Evolutionary conservation across 2,888 invertebrate species (phyloP), one percentile per base, ranked within the genome.

Genomic region (Paralinhomoeus sp.): DNA sequence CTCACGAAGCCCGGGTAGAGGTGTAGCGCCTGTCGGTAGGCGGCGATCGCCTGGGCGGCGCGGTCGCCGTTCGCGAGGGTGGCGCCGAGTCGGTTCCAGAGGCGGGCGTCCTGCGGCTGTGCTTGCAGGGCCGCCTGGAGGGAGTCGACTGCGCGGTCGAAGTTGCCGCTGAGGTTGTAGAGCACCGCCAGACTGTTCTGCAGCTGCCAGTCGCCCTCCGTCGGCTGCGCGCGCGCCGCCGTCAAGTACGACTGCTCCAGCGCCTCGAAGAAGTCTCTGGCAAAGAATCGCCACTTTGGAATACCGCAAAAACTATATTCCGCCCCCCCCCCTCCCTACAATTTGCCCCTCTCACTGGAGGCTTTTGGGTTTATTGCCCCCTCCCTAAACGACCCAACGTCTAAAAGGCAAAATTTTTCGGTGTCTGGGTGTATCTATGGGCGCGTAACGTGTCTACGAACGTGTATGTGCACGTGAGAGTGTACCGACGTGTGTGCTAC

Each of bases 21-120:
- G 59, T 79, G 75, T 42, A 97, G 69, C 34, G 93, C 89, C 57
- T 75, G 74, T 18, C 41, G 37, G 45, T 97, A 97, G 0, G 93
- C 91, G 51, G 83, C 79, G 9, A 97, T 81, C 3, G 97, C 91
- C 68, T 93, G 85, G 57, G 87, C 89, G 33, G 89, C 81, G 50
- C 77, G 75, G 43, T 80, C 80, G 50, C 89, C 84, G 64, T 97
- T 97, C 17, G 97, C 97, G 55, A 91, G 67, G 39, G 91, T 87
- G 31, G 97, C 97, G 43, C 97, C 97, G 27, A 97, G 70, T 54
- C 87, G 77, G 65, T 97, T 97, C 93, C 93, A 97, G 42, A 89
- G 64, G 58, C 83, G 75, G 7, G 87, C 79, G 72, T 91, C 85
- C 75, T 76, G 67, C n/a, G 75, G 77, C 56, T 75, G 72, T 17